Evolutionary conservation across 2,113 vertebrate genomes (phyloP).

Genomic region (Orthochromis malagaraziensis): DNA sequence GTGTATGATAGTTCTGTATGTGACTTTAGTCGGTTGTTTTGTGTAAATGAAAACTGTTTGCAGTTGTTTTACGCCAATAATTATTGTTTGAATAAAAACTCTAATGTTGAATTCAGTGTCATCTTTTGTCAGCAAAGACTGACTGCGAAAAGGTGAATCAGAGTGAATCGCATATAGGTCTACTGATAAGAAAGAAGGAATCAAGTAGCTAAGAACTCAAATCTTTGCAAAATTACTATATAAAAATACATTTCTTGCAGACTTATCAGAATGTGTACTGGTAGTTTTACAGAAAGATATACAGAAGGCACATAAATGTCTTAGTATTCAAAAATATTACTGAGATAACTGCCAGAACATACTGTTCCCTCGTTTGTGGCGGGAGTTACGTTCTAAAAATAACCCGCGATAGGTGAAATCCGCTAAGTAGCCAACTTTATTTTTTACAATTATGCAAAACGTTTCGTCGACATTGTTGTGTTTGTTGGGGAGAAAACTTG

Average conservation of each 20-base stretch:
- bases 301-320: not conserved
- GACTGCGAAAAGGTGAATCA: not conserved
- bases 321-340: not conserved
- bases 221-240: not conserved
- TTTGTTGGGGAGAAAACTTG: not conserved
- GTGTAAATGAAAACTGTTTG: not conserved
- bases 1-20: not conserved
- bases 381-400: not conserved
- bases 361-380: not conserved
- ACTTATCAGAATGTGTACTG: not conserved
- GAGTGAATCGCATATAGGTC: not conserved
- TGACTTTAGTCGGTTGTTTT: not conserved
- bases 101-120: not conserved
- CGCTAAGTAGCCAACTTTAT: not conserved
- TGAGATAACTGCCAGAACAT: not conserved
- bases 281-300: not conserved
- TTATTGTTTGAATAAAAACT: not conserved
- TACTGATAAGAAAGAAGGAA: not conserved
- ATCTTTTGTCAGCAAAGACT: not conserved
- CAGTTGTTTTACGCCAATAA: not conserved
- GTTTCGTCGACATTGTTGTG: not conserved
- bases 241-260: not conserved
- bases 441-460: not conserved
- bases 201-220: not conserved
- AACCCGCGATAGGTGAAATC: not conserved